Percentiles rank a stretch among this genome's conserved stretches.
These are phyloP conservation scores for Sanderia malayensis DNA, from an alignment of 30 jellyfish, hydroid and myxozoan species.

Conservation along the genomic window DNA sequence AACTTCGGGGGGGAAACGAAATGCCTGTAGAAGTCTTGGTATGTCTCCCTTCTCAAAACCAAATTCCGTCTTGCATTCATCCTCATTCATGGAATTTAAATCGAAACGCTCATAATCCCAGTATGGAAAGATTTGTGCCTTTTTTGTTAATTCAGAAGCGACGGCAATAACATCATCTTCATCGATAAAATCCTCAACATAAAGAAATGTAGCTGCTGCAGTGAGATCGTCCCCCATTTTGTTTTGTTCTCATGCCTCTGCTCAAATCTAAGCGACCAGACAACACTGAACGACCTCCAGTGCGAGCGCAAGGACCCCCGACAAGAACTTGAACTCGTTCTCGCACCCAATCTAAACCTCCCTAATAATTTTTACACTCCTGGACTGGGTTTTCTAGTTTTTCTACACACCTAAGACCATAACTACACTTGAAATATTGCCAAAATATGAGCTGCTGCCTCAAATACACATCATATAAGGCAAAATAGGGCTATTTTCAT, in stretches of 20 bases:
- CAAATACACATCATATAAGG: too few relatives aligned
- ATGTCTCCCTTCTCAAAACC: slow-evolving; percentile 41
- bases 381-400: too few relatives aligned
- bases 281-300: neutral
- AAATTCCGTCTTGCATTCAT: slow-evolving; percentile 40
- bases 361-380: too few relatives aligned
- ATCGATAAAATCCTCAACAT: slow-evolving; percentile 26
- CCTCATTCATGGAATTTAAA: slow-evolving; percentile 24
- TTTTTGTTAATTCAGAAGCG: too few relatives aligned
- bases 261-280: neutral
- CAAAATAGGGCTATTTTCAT: too few relatives aligned
- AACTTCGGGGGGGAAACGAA: slow-evolving; percentile 27
- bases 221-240: neutral
- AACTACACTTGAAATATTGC: too few relatives aligned
- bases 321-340: neutral
- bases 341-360: neutral
- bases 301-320: neutral
- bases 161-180: slow-evolving; percentile 32
- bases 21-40: slow-evolving; percentile 4
- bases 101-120: slow-evolving; percentile 26
- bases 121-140: slow-evolving; percentile 31
- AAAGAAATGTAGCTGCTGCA: neutral
- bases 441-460: too few relatives aligned
- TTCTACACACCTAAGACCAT: too few relatives aligned
- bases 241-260: neutral